These are phyloP conservation scores for Epizoanthus stellaris DNA, from an alignment of 92 coral and sea anemone species.

Conservation along the genomic window DNA sequence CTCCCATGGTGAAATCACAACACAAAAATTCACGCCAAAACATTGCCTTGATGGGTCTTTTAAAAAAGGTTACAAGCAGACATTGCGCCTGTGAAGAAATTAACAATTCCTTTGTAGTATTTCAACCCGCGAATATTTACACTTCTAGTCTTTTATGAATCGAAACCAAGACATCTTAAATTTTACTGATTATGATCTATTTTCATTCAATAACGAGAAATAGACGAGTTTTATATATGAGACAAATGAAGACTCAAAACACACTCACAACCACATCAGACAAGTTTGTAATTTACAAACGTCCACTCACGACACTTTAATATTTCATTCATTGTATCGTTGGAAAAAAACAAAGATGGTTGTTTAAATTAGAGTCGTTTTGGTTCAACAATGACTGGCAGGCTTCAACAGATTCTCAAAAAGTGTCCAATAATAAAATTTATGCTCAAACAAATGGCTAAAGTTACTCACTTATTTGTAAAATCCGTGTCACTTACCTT, in stretches of 20 bases:
- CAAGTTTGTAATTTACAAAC: no score
- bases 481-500: background rate
- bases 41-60: background rate
- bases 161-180: slow-evolving; percentile 16
- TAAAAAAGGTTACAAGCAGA: background rate
- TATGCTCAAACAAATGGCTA: slow-evolving; percentile 16
- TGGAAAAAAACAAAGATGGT: background rate
- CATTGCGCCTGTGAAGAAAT: background rate
- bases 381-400: background rate
- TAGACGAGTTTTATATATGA: background rate
- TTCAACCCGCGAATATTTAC: slow-evolving; percentile 9
- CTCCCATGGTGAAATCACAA: slow-evolving; percentile 27
- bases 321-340: slow-evolving; percentile 31
- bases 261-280: background rate
- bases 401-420: background rate
- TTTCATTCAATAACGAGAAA: slow-evolving; percentile 23
- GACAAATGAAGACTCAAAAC: background rate
- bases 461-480: slow-evolving; percentile 25
- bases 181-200: background rate
- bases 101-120: background rate
- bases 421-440: slow-evolving; percentile 8
- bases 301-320: background rate
- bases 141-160: background rate
- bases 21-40: slow-evolving; percentile 32
- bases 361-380: background rate